Evolutionary conservation across 2,113 vertebrate species (phyloP).

Genomic region (Zingel zingel): DNA sequence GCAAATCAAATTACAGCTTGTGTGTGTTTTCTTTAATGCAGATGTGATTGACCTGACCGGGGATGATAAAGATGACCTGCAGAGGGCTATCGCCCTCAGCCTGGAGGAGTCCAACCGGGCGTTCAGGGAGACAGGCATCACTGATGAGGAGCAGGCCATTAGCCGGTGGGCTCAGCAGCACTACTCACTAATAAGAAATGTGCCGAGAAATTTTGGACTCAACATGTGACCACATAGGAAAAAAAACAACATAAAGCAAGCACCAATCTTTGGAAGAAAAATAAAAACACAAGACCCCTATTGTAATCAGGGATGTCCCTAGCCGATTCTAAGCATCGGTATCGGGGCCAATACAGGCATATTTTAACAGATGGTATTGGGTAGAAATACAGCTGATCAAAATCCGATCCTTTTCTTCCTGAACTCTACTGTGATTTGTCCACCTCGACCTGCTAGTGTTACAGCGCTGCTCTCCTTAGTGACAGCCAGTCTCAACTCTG

Average conservation of each 20-base stretch:
- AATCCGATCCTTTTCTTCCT: background rate
- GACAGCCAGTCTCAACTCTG: background rate
- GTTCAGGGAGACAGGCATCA: slow-evolving; percentile 98
- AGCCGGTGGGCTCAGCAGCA: slow-evolving; percentile 88
- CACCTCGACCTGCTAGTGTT: background rate
- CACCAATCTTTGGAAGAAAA: background rate
- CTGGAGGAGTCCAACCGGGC: slow-evolving; percentile 97
- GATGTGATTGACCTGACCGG: slow-evolving; percentile 99
- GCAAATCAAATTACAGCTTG: background rate
- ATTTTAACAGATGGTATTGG: background rate
- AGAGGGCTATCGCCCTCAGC: slow-evolving; percentile 98
- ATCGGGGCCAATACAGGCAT: background rate
- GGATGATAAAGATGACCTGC: slow-evolving; percentile 99
- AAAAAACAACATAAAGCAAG: no score
- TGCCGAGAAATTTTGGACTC: background rate
- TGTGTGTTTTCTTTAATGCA: slow-evolving; percentile 76
- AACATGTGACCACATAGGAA: no score
- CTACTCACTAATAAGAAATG: background rate
- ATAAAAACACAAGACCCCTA: background rate
- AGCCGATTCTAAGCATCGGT: background rate
- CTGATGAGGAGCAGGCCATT: slow-evolving; percentile 99
- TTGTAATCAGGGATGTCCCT: background rate
- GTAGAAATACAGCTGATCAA: background rate
- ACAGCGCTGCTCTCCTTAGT: background rate
- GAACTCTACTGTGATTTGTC: background rate